Evolutionary conservation across 2,888 invertebrate species (phyloP), one percentile per base, ranked within the genome.

Genomic region (Himalopsyche tibetana): DNA sequence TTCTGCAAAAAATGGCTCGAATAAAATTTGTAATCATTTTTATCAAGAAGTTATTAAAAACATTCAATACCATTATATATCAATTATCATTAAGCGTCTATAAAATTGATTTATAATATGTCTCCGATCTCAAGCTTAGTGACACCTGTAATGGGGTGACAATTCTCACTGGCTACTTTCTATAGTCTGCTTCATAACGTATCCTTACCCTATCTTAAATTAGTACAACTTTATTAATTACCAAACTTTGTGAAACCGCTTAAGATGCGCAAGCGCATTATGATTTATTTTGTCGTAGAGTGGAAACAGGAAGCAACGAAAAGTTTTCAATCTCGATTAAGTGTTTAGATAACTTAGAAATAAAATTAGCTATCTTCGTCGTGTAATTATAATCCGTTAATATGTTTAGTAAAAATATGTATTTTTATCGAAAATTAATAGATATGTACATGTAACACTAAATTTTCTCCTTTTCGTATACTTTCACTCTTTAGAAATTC

Each of bases 241-340:
- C 74, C 74, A 74, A 74, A 74, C 74, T 74, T 74, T 38, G 36
- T 6, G 9, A 74, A 36, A 74, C 74, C 74, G 74, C 74, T 74
- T 74, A 51, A 74, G 74, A 74, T 74, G 74, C 74, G 74, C 74
- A 74, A 74, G 74, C 74, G 74, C 74, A 74, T 38, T 74, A 74
- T 74, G 38, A 74, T 74, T 74, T 74, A 74, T 74, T 74, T 74
- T 74, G 38, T 74, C 38, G 36, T 36, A 19, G 28, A 74, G 74
- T 74, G 74, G 74, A 36, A 74, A 36, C 74, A 36, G 74, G 36
- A 74, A 74, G 36, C 74, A 36, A 28, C 74, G 19, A 4, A 74
- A 74, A 74, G 38, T 74, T 74, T 74, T 36, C 74, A 38, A 74
- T 74, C 74, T 36, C 74, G 74, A 74, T 74, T 74, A 38, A 74